Conservation (phyloP, 2,888 invertebrate genomes). For the Noctua janthe region DNA sequence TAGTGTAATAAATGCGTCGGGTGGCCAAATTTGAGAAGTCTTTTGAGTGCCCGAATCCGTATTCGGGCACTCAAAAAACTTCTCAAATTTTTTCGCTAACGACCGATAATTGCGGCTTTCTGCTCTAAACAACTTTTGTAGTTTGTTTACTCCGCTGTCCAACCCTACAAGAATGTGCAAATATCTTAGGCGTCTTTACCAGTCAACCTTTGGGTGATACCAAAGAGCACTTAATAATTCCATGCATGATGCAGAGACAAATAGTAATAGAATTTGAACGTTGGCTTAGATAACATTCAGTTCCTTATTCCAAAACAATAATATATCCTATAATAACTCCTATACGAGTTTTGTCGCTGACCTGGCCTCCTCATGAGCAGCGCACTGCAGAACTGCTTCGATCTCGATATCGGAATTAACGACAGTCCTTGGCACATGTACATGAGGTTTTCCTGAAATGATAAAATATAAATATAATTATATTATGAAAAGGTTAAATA, state of each 20-base stretch:
- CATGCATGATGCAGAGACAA: background rate
- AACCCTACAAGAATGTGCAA: too few relatives aligned
- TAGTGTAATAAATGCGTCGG: too few relatives aligned
- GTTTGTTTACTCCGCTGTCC: too few relatives aligned
- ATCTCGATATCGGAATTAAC: constrained; percentile 82
- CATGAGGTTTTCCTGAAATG: constrained; percentile 81
- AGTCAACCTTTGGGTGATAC: background rate
- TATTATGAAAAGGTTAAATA: too few relatives aligned
- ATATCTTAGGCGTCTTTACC: background rate
- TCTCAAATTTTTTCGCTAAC: too few relatives aligned
- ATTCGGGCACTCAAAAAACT: too few relatives aligned
- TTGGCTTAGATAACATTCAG: background rate
- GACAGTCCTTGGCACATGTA: constrained; percentile 77
- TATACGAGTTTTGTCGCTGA: constrained; percentile 66
- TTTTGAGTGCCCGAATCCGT: too few relatives aligned
- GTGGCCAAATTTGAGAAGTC: too few relatives aligned
- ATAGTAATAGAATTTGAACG: background rate
- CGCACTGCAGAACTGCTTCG: constrained; percentile 81
- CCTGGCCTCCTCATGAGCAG: constrained; percentile 78
- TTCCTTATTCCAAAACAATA: background rate
- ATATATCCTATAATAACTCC: background rate
- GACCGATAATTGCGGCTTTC: too few relatives aligned
- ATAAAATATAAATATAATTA: background rate
- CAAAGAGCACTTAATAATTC: background rate
- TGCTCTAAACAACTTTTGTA: too few relatives aligned